These are phyloP conservation scores for Raphicerus campestris DNA, from an alignment of 2,113 vertebrate genomes.

Conservation along the genomic window DNA sequence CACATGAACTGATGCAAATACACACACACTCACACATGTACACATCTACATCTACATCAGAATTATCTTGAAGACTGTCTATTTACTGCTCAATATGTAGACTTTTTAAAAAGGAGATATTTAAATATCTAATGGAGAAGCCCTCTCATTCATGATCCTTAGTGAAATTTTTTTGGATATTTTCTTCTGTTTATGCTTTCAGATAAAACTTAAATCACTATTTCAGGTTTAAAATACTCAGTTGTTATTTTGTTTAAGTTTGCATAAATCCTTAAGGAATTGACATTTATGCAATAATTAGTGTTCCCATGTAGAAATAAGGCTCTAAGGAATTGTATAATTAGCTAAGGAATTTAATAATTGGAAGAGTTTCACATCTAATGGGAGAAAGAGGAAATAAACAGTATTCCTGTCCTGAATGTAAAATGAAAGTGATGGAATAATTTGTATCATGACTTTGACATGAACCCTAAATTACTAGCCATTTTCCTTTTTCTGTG, in stretches of 20 bases:
- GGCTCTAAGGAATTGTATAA: conserved; percentile 17
- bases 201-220: not conserved
- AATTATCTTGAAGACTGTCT: not conserved
- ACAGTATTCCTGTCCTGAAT: not conserved
- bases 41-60: not conserved
- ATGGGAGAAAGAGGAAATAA: conserved; percentile 14
- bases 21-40: not conserved
- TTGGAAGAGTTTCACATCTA: conserved; percentile 15
- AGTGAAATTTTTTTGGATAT: not conserved
- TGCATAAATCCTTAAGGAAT: not conserved
- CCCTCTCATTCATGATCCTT: not conserved
- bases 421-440: conserved; percentile 26
- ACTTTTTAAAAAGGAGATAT: not conserved
- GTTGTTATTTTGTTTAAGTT: conserved; percentile 3
- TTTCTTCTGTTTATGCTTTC: conserved; percentile 1
- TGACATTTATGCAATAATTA: conserved; percentile 65
- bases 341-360: conserved; percentile 50
- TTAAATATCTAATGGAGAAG: not conserved
- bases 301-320: conserved; percentile 36
- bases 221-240: not conserved
- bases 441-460: not conserved
- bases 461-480: not conserved
- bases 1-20: not conserved
- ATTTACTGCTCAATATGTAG: not conserved
- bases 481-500: not conserved